Base-by-base conservation (phyloP, 1,140 invertebrate genomes). In the Cydia amplana region DNA sequence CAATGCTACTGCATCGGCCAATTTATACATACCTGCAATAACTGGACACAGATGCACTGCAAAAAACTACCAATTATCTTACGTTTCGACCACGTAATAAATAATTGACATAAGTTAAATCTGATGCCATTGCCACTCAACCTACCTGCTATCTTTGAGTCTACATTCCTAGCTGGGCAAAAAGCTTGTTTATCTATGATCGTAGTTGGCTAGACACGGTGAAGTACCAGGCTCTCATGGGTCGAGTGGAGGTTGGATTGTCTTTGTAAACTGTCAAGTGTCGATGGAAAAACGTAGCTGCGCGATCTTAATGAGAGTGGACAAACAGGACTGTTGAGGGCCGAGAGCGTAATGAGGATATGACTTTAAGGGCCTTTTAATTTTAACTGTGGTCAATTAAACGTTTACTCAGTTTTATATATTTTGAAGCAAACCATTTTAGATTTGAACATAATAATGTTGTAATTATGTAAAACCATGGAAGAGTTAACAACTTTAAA, bases 241-340 rank as follows among this genome's bases (percentile, higher is more conserved):
- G 75, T 73, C 10, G 46, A 74, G 55, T 80, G 77, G 85, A 90
- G 88, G 49, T 88, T 77, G 77, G 79, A 63, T 79, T 78, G 80
- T 75, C 73, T 74, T 63, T 32, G 75, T 65, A 80, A 75, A 79
- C 77, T 85, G 82, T 87, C 83, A 85, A 86, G 81, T 82, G 83
- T 79, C 79, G 83, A 86, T 80, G 86, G 85, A 89, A 91, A 90
- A 91, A 91, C 84, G 84, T 83, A 85, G 80, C 81, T 85, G 87
- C 83, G 79, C 82, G 83, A 87, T 92, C 88, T 89, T 91, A 92
- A 92, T 91, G 89, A 92, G 89, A 91, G 86, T 91, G 87, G 90
- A 91, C 89, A 91, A 92, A 92, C 90, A 87, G 89, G 90, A 84
- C 85, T 79, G 74, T 75, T 80, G 83, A 88, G 84, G 85, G 83